A percentile compares a stretch with the other conserved stretches of the same genome.
Evolutionary conservation across 2,888 invertebrate genomes (phyloP).

Genomic region (Drosophila heteroneura): DNA sequence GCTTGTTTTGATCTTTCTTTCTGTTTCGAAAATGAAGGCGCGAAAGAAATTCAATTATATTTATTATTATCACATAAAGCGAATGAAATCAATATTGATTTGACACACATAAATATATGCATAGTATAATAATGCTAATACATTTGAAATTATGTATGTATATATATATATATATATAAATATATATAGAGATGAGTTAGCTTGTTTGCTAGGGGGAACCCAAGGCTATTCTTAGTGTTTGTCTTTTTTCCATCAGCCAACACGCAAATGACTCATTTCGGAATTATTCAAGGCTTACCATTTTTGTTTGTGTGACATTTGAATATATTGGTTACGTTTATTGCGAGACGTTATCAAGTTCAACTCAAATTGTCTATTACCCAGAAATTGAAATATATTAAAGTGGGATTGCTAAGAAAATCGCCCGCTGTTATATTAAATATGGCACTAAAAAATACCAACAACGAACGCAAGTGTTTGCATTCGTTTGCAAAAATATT

Average conservation of each 20-base stretch:
- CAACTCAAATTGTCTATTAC: not conserved
- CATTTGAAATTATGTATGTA: not conserved
- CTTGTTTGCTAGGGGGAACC: not conserved
- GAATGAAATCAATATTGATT: not conserved
- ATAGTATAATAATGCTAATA: not conserved
- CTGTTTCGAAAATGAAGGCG: conserved; percentile 13
- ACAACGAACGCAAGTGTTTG: conserved; percentile 20
- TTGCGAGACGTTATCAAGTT: not conserved
- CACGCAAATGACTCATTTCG: conserved; percentile 13
- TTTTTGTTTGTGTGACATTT: not conserved
- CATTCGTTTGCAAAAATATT: conserved; percentile 32
- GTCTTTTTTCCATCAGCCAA: not conserved
- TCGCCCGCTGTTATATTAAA: not conserved
- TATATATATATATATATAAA: not conserved
- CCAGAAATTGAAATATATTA: not conserved
- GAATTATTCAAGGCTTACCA: not conserved
- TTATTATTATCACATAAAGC: not conserved
- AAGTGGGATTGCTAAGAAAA: not conserved
- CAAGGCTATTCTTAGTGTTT: not conserved
- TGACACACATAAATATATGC: not conserved
- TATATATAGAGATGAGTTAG: not conserved
- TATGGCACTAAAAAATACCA: conserved; percentile 56
- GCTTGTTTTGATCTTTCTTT: conserved; percentile 60
- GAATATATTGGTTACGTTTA: not conserved
- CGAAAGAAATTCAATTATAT: conserved; percentile 4